These are phyloP conservation scores for Cinclus cinclus DNA, from an alignment of 2,113 vertebrate species.

Conservation along the genomic window DNA sequence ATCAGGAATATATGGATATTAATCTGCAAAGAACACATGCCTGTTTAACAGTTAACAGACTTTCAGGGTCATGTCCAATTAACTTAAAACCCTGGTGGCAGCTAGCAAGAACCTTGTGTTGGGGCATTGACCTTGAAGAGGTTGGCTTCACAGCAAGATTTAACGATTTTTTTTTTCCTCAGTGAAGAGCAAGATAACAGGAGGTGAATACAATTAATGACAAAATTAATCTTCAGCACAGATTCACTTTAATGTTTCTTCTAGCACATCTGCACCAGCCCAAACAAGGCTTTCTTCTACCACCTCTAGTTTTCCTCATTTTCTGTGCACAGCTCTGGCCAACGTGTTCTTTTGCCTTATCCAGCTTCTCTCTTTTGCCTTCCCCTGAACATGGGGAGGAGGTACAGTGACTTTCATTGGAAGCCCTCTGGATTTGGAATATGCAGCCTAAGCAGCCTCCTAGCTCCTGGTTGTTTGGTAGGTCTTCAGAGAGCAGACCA, in stretches of 20 bases:
- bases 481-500: neutral
- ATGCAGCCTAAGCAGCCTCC: neutral
- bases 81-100: neutral
- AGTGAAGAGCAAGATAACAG: neutral
- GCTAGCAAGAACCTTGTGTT: neutral
- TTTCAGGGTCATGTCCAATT: neutral
- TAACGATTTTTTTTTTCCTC: neutral
- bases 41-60: neutral
- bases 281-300: neutral
- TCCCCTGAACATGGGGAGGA: neutral
- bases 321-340: neutral
- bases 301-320: neutral
- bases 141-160: neutral
- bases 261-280: neutral
- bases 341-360: neutral
- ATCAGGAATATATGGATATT: neutral
- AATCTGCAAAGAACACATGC: neutral
- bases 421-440: neutral
- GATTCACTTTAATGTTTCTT: neutral
- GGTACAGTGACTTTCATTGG: fast-evolving
- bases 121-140: neutral
- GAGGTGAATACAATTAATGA: neutral
- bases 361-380: neutral
- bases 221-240: neutral
- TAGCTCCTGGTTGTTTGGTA: neutral